Conservation (phyloP, 2,113 vertebrate genomes). For the Tamias sibiricus region DNA sequence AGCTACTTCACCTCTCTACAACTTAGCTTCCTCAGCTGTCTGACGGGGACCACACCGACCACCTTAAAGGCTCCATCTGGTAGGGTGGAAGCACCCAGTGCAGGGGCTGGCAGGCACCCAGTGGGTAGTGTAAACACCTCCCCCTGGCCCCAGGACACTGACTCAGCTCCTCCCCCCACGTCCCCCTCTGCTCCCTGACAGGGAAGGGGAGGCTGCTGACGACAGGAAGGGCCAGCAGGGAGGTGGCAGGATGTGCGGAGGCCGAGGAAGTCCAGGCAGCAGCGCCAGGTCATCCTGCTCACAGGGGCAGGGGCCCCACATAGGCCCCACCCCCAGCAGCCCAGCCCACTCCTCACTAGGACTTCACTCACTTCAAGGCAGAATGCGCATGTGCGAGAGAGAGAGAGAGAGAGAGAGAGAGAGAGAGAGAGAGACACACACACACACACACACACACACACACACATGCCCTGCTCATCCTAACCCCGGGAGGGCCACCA, state of each 20-base stretch:
- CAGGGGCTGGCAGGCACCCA: background rate
- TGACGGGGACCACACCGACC: background rate
- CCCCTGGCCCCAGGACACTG: slow-evolving; percentile 39
- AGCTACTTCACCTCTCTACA: background rate
- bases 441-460: no score
- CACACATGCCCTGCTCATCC: background rate
- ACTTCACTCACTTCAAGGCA: background rate
- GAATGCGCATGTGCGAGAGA: background rate
- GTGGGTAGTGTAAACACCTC: background rate
- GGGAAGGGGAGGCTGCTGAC: slow-evolving; percentile 65
- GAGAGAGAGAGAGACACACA: no score
- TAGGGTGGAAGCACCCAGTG: background rate
- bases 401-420: no score
- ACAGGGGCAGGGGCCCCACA: background rate
- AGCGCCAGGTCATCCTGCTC: slow-evolving; percentile 52
- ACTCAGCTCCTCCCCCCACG: slow-evolving; percentile 57
- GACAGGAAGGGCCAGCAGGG: slow-evolving; percentile 80
- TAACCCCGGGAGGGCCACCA: background rate
- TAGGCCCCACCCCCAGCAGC: background rate
- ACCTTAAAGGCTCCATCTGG: background rate
- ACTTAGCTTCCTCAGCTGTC: background rate
- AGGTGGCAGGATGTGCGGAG: slow-evolving; percentile 81
- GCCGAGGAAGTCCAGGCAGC: slow-evolving; percentile 73
- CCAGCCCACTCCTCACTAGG: background rate
- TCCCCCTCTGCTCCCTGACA: slow-evolving; percentile 35